Conservation (phyloP, 2,797 vertebrate genomes). For the Thamnophis elegans region DNA sequence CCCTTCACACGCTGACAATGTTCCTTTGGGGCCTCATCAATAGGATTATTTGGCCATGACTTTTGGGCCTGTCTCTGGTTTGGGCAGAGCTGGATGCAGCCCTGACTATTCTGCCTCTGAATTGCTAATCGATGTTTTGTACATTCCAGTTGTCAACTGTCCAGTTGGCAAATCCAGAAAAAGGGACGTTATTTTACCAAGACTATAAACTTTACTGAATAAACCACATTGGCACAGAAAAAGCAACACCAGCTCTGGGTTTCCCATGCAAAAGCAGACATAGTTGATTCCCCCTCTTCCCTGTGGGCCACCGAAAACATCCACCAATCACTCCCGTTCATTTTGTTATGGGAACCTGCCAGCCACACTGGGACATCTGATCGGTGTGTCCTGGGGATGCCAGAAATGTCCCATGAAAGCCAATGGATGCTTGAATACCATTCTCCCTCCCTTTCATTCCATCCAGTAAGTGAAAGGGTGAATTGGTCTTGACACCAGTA, state of each 20-base stretch:
- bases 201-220: not conserved
- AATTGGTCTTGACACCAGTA: no score
- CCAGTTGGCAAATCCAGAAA: not conserved
- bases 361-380: no score
- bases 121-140: not conserved
- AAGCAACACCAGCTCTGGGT: not conserved
- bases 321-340: no score
- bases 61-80: not conserved
- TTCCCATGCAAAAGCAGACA: no score
- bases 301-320: no score
- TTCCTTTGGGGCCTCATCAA: not conserved
- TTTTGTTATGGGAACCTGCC: no score
- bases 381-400: no score
- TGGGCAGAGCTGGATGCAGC: not conserved
- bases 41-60: not conserved
- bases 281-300: no score
- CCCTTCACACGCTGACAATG: not conserved
- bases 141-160: not conserved
- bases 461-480: no score
- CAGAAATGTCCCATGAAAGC: no score
- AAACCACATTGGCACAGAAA: not conserved
- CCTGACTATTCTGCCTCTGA: not conserved
- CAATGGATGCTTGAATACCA: no score
- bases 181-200: not conserved
- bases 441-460: no score